Percentiles rank a stretch among this genome's conserved stretches.
Evolutionary conservation across 2,888 invertebrate genomes (phyloP).

Genomic region (Acanthoscelides obtectus): DNA sequence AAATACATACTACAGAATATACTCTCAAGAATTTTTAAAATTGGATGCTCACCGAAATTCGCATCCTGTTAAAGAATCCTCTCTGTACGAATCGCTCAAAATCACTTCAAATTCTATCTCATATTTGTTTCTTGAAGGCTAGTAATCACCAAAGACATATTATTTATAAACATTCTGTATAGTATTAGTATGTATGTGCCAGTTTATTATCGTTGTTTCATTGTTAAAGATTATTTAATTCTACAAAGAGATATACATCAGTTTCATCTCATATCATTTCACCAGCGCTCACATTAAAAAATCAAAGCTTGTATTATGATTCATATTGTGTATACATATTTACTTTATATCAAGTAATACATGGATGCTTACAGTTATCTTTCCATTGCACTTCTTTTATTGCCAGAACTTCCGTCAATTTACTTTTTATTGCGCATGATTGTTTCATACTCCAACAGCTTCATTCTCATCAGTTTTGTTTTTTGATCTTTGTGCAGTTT

Average conservation of each 20-base stretch:
- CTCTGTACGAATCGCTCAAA: no score
- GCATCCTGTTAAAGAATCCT: no score
- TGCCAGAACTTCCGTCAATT: background rate
- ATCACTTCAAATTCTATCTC: no score
- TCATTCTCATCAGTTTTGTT: background rate
- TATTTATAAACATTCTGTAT: background rate
- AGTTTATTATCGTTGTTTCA: background rate
- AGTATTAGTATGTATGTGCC: background rate
- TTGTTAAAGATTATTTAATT: background rate
- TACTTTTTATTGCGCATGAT: background rate
- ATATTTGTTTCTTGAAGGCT: no score
- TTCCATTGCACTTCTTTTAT: background rate
- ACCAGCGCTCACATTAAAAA: background rate
- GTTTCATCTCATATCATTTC: background rate
- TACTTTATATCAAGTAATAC: no score
- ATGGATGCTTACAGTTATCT: no score
- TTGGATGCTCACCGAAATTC: no score
- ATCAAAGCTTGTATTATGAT: no score
- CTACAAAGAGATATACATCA: background rate
- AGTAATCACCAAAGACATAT: no score
- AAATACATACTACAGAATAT: no score
- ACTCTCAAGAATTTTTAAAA: no score
- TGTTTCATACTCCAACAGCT: background rate
- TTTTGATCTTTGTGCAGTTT: background rate
- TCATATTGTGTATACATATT: no score